Percentiles rank a stretch among this genome's conserved stretches.
Conservation (phyloP, 2,113 vertebrate species). For the Gymnobelideus leadbeateri region DNA sequence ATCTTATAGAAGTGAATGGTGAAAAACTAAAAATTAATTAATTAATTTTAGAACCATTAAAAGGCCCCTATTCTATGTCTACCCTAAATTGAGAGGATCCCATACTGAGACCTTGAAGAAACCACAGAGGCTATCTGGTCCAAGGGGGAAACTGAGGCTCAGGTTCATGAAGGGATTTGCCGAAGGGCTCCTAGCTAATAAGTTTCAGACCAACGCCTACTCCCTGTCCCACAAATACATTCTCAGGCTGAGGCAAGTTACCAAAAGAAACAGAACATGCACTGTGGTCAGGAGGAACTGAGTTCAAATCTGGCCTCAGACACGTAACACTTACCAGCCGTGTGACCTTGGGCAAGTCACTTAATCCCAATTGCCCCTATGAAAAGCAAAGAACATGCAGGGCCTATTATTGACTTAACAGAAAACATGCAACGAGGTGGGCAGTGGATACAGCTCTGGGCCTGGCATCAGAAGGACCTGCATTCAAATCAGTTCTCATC, state of each 20-base stretch:
- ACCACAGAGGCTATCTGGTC: neutral
- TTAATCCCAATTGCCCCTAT: too few relatives aligned
- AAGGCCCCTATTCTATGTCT: too few relatives aligned
- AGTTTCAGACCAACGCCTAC: too few relatives aligned
- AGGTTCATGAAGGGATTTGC: neutral
- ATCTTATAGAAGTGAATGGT: too few relatives aligned
- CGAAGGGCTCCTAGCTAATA: neutral
- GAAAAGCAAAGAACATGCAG: neutral
- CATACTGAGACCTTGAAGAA: neutral
- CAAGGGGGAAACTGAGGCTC: neutral
- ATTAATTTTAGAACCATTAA: neutral
- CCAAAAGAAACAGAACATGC: too few relatives aligned
- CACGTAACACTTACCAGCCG: too few relatives aligned
- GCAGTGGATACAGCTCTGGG: neutral
- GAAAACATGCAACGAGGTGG: neutral
- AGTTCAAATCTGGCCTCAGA: too few relatives aligned
- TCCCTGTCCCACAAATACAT: neutral
- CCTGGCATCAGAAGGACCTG: neutral
- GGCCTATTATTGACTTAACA: neutral
- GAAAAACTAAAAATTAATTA: too few relatives aligned
- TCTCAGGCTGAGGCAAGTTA: neutral
- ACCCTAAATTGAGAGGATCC: neutral
- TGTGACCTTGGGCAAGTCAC: too few relatives aligned
- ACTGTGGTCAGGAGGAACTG: too few relatives aligned
- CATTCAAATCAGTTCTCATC: neutral